Percentiles rank a stretch among this genome's conserved stretches.
phyloP scores from a whole-genome alignment of 1,140 invertebrate species.

The Sweltsa coloradensis region DNA sequence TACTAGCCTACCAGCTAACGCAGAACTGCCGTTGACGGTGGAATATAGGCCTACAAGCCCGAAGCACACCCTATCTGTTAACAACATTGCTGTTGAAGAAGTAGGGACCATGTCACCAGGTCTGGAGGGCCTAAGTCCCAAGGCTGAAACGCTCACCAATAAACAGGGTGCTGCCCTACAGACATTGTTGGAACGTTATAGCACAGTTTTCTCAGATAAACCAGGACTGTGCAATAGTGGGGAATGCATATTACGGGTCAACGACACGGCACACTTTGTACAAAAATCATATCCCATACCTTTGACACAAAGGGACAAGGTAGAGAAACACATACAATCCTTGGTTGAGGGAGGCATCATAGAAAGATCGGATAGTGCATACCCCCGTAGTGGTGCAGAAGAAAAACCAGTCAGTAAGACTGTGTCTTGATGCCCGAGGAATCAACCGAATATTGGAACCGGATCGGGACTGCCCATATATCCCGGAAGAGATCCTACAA shows the following conservation, averaged over 20 bases:
- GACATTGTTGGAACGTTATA: too few relatives aligned
- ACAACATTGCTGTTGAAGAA: not conserved
- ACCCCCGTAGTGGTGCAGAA: slow-evolving; percentile 25
- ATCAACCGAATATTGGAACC: slow-evolving; percentile 22
- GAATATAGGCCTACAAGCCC: not conserved
- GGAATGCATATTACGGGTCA: slow-evolving; percentile 4
- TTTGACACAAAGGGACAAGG: slow-evolving; percentile 8
- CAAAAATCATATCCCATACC: slow-evolving; percentile 18
- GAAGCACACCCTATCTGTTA: not conserved
- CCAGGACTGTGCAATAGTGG: not conserved
- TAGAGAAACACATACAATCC: slow-evolving; percentile 12
- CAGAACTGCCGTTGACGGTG: not conserved
- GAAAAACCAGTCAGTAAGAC: slow-evolving; percentile 18
- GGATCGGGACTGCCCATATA: slow-evolving; percentile 19
- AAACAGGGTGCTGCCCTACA: too few relatives aligned
- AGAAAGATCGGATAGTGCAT: slow-evolving; percentile 21
- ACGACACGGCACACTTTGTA: slow-evolving; percentile 9
- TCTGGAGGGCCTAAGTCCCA: too few relatives aligned
- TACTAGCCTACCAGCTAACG: not conserved
- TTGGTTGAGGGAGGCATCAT: slow-evolving; percentile 18
- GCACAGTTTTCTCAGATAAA: not conserved
- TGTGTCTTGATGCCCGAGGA: slow-evolving; percentile 24
- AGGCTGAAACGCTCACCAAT: too few relatives aligned
- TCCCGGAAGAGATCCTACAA: slow-evolving; percentile 15
- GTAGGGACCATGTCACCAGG: too few relatives aligned